phyloP scores from a whole-genome alignment of 1,140 invertebrate species.

The Drosophila sucinea region DNA sequence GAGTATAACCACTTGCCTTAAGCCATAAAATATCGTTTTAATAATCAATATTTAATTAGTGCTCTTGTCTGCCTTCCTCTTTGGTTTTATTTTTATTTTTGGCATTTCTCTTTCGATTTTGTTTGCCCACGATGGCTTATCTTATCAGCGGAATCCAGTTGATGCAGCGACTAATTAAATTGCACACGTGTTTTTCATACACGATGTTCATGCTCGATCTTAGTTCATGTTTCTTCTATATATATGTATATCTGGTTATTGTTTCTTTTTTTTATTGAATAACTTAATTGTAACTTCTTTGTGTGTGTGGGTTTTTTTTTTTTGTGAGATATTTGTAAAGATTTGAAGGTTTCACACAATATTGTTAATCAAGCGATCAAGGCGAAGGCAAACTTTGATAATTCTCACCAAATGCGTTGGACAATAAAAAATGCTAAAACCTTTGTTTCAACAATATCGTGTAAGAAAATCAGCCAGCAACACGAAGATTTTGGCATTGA shows the following conservation, averaged over 20 bases:
- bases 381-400: conserved; percentile 40
- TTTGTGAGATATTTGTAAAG: conserved; percentile 18
- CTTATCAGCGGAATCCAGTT: conserved; percentile 31
- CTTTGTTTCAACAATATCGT: not conserved
- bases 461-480: not conserved
- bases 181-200: conserved; percentile 46
- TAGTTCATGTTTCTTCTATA: conserved; percentile 25
- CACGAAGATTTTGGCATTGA: not conserved
- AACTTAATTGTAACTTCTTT: conserved; percentile 39
- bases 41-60: conserved; percentile 6
- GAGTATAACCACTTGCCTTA: no score
- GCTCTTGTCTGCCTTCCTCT: not conserved
- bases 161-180: conserved; percentile 50
- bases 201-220: conserved; percentile 7
- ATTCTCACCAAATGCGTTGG: conserved; percentile 19
- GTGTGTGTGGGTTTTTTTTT: conserved; percentile 37
- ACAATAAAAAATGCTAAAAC: not conserved
- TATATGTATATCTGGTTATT: conserved; percentile 12
- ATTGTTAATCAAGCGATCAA: conserved; percentile 55
- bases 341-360: conserved; percentile 54
- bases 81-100: not conserved
- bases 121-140: not conserved
- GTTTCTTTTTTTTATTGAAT: conserved; percentile 47
- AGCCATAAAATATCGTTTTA: not conserved
- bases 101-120: not conserved